Evolutionary conservation across 2,888 invertebrate genomes (phyloP).

Genomic region (Athalia cordata): DNA sequence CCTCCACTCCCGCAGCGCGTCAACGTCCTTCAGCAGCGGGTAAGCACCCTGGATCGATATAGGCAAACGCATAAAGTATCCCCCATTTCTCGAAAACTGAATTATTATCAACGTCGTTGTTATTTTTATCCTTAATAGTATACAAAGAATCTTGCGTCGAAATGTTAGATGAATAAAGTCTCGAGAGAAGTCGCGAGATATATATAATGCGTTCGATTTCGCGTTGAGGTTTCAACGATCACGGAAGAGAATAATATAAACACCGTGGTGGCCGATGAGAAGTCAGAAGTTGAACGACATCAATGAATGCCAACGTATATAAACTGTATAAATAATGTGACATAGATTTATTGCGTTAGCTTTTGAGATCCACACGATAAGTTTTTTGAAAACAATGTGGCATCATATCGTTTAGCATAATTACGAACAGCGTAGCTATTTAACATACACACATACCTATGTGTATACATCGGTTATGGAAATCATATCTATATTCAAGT

Average conservation of each 20-base stretch:
- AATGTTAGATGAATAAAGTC: neutral
- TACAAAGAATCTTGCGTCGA: no score
- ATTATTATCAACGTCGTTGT: neutral
- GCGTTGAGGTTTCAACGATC: neutral
- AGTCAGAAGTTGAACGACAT: constrained; percentile 8
- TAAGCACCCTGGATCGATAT: constrained; percentile 80
- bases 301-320: constrained; percentile 31
- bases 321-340: constrained; percentile 30
- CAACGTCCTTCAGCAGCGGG: constrained; percentile 89
- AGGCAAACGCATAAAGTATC: constrained; percentile 69
- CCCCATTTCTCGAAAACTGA: neutral
- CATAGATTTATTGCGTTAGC: constrained; percentile 31
- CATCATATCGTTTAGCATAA: constrained; percentile 23
- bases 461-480: neutral
- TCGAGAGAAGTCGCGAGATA: neutral
- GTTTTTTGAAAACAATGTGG: constrained; percentile 25
- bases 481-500: neutral
- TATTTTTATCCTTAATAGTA: no score
- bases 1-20: constrained; percentile 77
- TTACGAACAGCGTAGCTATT: neutral
- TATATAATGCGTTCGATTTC: neutral
- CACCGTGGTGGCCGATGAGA: neutral
- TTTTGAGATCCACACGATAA: constrained; percentile 15
- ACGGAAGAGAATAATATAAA: neutral
- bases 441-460: no score